Conservation (phyloP, 2,888 invertebrate species). For the Drosophila longiperda region DNA sequence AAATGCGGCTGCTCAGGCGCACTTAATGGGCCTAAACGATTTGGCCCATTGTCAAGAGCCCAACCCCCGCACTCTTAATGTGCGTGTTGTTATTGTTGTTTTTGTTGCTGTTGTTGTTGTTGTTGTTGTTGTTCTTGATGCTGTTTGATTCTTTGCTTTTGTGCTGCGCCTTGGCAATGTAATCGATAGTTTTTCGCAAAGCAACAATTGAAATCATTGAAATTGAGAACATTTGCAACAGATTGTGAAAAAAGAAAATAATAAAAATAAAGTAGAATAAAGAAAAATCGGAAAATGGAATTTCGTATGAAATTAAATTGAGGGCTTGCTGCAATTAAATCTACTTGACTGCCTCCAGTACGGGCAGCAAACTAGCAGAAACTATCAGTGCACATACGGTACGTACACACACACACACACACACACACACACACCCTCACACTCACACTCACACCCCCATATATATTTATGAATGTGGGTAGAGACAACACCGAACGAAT, state of each 20-base stretch:
- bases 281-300: constrained; percentile 40
- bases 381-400: constrained; percentile 27
- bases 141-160: constrained; percentile 13
- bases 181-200: constrained; percentile 75
- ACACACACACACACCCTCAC: neutral
- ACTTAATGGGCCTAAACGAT: constrained; percentile 64
- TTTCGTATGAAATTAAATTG: constrained; percentile 55
- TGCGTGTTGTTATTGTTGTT: neutral
- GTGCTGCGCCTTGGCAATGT: constrained; percentile 47
- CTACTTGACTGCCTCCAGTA: constrained; percentile 71
- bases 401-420: neutral
- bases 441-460: constrained; percentile 23
- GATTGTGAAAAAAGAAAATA: constrained; percentile 22
- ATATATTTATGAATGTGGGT: constrained; percentile 1
- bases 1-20: constrained; percentile 25
- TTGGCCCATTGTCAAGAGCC: constrained; percentile 47
- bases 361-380: constrained; percentile 27
- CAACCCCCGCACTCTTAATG: constrained; percentile 25
- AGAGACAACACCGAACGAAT: neutral
- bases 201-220: constrained; percentile 76
- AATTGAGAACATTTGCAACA: constrained; percentile 73
- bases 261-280: constrained; percentile 15
- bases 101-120: constrained; percentile 5
- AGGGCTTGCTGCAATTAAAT: constrained; percentile 74
- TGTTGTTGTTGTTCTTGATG: constrained; percentile 11